phyloP scores from a whole-genome alignment of 2,797 vertebrate genomes.

The Sardinella longiceps region DNA sequence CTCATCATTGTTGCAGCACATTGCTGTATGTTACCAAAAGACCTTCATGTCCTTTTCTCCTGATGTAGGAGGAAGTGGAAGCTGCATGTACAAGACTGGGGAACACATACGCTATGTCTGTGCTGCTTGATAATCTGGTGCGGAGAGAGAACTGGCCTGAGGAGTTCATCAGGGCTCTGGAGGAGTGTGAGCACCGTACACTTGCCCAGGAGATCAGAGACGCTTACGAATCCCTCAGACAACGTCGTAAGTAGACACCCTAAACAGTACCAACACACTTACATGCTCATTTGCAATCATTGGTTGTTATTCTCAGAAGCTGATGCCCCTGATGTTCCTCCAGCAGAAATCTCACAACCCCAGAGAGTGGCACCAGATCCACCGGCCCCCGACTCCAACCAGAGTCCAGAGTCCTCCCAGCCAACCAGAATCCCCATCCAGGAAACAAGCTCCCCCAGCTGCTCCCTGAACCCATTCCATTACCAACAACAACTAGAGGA shows the following conservation, averaged over 20 bases:
- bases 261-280: slow-evolving; percentile 57
- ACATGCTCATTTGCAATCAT: not conserved
- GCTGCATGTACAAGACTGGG: slow-evolving; percentile 68
- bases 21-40: too few species aligned
- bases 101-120: slow-evolving; percentile 62
- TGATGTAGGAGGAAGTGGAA: slow-evolving; percentile 71
- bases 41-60: not conserved
- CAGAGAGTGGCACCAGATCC: not conserved
- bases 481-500: slow-evolving; percentile 62
- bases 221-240: slow-evolving; percentile 64
- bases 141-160: slow-evolving; percentile 75
- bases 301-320: too few species aligned
- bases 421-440: slow-evolving; percentile 36
- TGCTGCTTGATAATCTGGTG: slow-evolving; percentile 72
- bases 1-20: too few species aligned
- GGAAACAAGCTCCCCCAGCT: not conserved
- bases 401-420: slow-evolving; percentile 36
- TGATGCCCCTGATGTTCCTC: not conserved
- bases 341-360: not conserved
- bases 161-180: slow-evolving; percentile 70
- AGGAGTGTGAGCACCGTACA: slow-evolving; percentile 51
- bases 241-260: not conserved
- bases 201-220: slow-evolving; percentile 64
- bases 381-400: not conserved
- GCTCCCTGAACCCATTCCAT: not conserved